Conservation (phyloP, 2,888 invertebrate genomes). For the Furcula furcula region DNA sequence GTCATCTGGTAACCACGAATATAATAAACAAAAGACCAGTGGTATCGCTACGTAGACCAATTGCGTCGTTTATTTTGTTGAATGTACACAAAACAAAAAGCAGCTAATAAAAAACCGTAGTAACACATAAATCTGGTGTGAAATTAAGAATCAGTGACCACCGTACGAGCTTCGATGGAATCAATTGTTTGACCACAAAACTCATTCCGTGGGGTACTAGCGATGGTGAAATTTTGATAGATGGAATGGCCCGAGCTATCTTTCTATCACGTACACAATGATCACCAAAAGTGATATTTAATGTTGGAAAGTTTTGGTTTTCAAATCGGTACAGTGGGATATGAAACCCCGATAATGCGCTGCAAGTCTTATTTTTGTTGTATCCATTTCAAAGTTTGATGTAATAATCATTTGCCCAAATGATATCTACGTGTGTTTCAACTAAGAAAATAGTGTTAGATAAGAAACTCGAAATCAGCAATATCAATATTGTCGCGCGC, state of each 20-base stretch:
- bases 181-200: conserved; percentile 76
- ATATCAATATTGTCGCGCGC: too few species aligned
- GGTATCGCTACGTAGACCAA: too few species aligned
- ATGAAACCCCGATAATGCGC: background rate
- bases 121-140: conserved; percentile 63
- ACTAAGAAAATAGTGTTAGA: too few species aligned
- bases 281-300: conserved; percentile 20
- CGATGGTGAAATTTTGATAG: conserved; percentile 58
- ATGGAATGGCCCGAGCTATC: conserved; percentile 31
- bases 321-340: conserved; percentile 2
- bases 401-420: too few species aligned
- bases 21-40: too few species aligned
- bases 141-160: conserved; percentile 62
- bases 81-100: background rate
- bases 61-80: background rate
- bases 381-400: background rate
- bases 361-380: background rate
- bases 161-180: conserved; percentile 40
- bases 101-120: conserved; percentile 26
- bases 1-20: too few species aligned
- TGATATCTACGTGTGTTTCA: too few species aligned
- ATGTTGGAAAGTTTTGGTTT: conserved; percentile 31
- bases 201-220: conserved; percentile 63
- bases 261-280: conserved; percentile 34
- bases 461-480: too few species aligned